phyloP scores from a whole-genome alignment of 2,113 vertebrate genomes.

The Upupa epops region DNA sequence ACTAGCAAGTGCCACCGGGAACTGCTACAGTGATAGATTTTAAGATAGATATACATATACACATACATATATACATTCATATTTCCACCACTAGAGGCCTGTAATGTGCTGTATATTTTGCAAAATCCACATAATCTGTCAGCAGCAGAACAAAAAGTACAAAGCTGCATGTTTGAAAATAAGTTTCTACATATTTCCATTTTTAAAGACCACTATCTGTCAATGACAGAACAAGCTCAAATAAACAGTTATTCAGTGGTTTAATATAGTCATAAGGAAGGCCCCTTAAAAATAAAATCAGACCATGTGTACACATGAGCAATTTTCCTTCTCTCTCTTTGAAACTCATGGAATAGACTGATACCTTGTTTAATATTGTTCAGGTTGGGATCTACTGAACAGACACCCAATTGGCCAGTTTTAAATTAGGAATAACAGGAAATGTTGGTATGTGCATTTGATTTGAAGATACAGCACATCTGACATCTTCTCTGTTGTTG shows the following conservation, averaged over 20 bases:
- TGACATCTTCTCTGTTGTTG: neutral
- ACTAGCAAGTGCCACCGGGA: neutral
- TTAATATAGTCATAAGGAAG: neutral
- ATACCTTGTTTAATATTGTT: neutral
- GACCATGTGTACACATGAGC: neutral
- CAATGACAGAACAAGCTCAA: neutral
- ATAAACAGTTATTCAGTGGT: neutral
- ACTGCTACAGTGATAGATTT: neutral
- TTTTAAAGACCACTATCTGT: neutral
- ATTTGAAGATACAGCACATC: neutral
- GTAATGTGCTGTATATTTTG: neutral
- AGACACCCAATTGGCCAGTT: neutral
- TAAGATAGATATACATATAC: neutral
- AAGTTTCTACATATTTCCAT: neutral
- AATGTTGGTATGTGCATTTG: neutral
- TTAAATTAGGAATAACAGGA: neutral
- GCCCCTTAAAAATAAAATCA: neutral
- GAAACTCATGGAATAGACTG: neutral
- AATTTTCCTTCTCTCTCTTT: neutral
- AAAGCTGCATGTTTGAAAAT: neutral
- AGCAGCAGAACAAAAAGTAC: neutral
- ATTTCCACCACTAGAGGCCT: constrained; percentile 67
- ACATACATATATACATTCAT: no score
- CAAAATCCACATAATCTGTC: neutral
- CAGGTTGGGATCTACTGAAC: neutral